These are phyloP conservation scores for Thunnus thynnus DNA, from an alignment of 2,113 vertebrate genomes.

Conservation along the genomic window DNA sequence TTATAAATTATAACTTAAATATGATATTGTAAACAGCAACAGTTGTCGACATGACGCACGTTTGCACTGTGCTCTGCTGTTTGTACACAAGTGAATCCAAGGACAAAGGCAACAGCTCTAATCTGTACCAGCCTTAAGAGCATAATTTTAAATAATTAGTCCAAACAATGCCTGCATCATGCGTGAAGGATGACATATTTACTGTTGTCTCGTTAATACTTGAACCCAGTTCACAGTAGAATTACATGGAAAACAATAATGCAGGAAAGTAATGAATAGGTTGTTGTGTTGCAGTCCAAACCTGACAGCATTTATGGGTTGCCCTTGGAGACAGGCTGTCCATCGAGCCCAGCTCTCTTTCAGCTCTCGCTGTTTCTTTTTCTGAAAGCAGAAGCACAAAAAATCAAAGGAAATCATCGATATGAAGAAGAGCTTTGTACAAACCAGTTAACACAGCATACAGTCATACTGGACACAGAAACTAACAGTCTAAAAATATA, in stretches of 20 bases:
- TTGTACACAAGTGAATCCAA: constrained; percentile 4
- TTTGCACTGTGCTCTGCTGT: constrained; percentile 4
- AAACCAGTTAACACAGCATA: neutral
- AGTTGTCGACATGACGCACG: neutral
- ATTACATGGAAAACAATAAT: constrained; percentile 38
- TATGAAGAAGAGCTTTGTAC: constrained; percentile 30
- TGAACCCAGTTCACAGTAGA: constrained; percentile 34
- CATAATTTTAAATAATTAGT: constrained; percentile 11
- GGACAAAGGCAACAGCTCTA: neutral
- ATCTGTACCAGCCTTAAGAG: neutral
- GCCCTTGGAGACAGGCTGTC: constrained; percentile 85
- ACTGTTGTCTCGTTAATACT: constrained; percentile 33
- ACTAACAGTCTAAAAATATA: neutral
- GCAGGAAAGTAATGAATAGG: constrained; percentile 51
- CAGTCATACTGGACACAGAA: neutral
- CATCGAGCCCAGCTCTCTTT: constrained; percentile 84
- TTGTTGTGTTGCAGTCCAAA: constrained; percentile 68
- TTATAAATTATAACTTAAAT: too few relatives aligned
- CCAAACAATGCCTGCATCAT: constrained; percentile 26
- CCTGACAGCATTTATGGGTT: constrained; percentile 85
- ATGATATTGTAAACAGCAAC: too few relatives aligned
- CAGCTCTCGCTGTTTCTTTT: constrained; percentile 83
- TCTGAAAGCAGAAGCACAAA: constrained; percentile 72
- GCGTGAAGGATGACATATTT: constrained; percentile 33
- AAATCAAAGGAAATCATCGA: constrained; percentile 38